These are phyloP conservation scores for Diplazon laetatorius DNA, from an alignment of 2,888 invertebrate species.

Conservation along the genomic window DNA sequence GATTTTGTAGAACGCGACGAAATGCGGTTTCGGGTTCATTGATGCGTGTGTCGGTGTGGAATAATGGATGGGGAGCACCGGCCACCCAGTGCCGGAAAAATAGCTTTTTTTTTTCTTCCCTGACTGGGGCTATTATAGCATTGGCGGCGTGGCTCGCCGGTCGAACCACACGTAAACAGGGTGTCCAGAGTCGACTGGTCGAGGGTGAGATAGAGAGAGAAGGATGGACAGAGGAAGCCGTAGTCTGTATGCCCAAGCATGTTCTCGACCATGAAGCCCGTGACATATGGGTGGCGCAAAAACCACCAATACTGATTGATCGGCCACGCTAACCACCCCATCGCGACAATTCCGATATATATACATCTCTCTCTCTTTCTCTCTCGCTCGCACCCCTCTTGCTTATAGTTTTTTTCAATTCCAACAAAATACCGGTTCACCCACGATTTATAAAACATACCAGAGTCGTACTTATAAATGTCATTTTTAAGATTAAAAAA, in stretches of 20 bases:
- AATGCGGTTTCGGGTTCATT: conserved; percentile 54
- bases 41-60: conserved; percentile 30
- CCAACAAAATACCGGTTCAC: conserved; percentile 27
- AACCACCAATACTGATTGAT: conserved; percentile 82
- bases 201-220: conserved; percentile 46
- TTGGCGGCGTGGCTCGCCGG: conserved; percentile 49
- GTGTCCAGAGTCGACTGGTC: conserved; percentile 59
- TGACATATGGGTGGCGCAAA: conserved; percentile 81
- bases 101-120: conserved; percentile 27
- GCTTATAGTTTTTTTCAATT: conserved; percentile 44
- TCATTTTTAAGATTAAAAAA: neutral
- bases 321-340: conserved; percentile 77
- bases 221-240: conserved; percentile 69
- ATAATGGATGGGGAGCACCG: conserved; percentile 58
- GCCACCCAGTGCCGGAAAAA: conserved; percentile 59
- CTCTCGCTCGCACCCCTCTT: conserved; percentile 16
- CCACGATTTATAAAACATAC: conserved; percentile 30
- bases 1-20: conserved; percentile 29
- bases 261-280: conserved; percentile 70
- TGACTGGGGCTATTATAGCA: conserved; percentile 40
- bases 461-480: conserved; percentile 3
- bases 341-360: conserved; percentile 29
- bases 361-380: conserved; percentile 17
- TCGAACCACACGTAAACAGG: conserved; percentile 56
- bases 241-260: conserved; percentile 79